Evolutionary conservation across 2,888 invertebrate species (phyloP).

Genomic region (Girardia tigrina): DNA sequence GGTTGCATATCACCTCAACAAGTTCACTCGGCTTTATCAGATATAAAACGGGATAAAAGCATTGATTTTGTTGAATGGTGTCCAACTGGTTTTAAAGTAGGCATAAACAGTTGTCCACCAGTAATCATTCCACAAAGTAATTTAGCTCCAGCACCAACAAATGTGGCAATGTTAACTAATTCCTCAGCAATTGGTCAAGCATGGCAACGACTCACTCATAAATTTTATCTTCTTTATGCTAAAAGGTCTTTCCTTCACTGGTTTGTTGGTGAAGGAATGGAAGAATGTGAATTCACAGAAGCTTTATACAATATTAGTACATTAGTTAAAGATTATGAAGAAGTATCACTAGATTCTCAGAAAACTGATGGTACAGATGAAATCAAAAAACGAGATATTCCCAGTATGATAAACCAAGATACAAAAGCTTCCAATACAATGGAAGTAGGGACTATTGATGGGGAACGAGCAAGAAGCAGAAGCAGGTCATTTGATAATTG

Average conservation of each 20-base stretch:
- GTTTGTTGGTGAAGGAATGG: constrained; percentile 36
- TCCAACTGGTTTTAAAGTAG: constrained; percentile 34
- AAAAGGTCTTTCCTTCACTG: constrained; percentile 34
- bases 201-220: background rate
- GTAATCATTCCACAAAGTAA: background rate
- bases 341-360: background rate
- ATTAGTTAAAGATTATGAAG: constrained; percentile 30
- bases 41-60: constrained; percentile 8
- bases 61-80: constrained; percentile 34
- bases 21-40: background rate
- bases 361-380: constrained; percentile 11
- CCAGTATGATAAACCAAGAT: background rate
- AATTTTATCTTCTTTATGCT: constrained; percentile 21
- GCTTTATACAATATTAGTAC: constrained; percentile 25
- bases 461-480: background rate
- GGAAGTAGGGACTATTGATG: background rate
- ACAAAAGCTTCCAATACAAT: background rate
- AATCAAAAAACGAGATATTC: background rate
- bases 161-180: constrained; percentile 31
- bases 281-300: constrained; percentile 32
- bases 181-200: constrained; percentile 31
- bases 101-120: constrained; percentile 8
- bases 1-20: constrained; percentile 26
- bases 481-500: too few relatives aligned
- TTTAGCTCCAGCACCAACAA: background rate